These are phyloP conservation scores for Pseudorhombus dupliciocellatus DNA, from an alignment of 2,113 vertebrate genomes.

Conservation along the genomic window DNA sequence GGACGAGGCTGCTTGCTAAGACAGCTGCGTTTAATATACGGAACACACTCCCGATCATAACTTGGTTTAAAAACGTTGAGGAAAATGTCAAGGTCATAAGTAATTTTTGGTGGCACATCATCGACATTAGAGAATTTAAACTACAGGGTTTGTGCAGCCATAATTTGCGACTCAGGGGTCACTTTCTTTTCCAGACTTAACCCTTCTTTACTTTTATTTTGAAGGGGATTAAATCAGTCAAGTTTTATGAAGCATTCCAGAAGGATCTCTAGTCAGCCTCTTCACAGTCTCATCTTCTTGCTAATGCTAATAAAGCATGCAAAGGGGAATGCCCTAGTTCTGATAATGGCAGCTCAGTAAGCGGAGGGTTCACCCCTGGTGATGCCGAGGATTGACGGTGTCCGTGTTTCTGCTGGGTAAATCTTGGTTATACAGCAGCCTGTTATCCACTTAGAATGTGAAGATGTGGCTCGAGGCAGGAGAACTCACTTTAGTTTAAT, in stretches of 20 bases:
- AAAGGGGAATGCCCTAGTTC: conserved; percentile 65
- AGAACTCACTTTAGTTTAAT: neutral
- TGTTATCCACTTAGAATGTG: conserved; percentile 1
- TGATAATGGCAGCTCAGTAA: conserved; percentile 55
- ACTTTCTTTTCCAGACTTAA: conserved; percentile 30
- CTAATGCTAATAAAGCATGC: conserved; percentile 65
- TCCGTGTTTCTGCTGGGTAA: conserved; percentile 15
- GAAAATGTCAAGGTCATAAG: conserved; percentile 57
- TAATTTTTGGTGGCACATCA: conserved; percentile 39
- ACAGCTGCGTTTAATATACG: conserved; percentile 32
- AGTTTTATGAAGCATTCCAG: conserved; percentile 55
- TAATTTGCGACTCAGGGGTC: conserved; percentile 33
- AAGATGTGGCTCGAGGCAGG: neutral
- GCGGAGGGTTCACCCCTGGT: conserved; percentile 34
- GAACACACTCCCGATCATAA: neutral
- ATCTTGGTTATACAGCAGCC: conserved; percentile 7
- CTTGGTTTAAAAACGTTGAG: conserved; percentile 26
- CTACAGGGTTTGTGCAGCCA: conserved; percentile 21
- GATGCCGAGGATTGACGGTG: conserved; percentile 33
- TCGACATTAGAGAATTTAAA: conserved; percentile 61
- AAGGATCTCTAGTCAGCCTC: conserved; percentile 55
- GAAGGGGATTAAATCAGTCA: conserved; percentile 54
- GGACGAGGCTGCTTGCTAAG: no score
- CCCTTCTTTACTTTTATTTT: conserved; percentile 57
- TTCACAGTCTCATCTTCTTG: conserved; percentile 51